Base-by-base conservation (phyloP, 2,797 vertebrate genomes). In the Onychomys torridus region DNA sequence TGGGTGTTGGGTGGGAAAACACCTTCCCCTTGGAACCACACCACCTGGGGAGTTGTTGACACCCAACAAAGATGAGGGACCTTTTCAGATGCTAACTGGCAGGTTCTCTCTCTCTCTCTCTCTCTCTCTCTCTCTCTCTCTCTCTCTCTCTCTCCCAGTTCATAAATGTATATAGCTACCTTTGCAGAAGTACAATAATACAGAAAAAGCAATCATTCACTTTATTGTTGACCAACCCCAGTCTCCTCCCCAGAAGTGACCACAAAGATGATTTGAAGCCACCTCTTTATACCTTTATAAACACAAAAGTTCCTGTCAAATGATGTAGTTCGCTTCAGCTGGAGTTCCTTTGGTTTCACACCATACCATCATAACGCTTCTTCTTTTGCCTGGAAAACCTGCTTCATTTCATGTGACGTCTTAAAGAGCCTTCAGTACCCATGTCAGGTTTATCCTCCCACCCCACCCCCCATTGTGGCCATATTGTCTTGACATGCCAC, bases 271-370 rank as follows among this genome's bases (percentile, higher is more conserved):
- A 46, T 34, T 65, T 55, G 27, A 67, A 21, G 21, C 57, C 13
- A 25, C 76, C 85, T 88, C 40, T 88, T 95, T 73, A 19, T 32
- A 61, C n/a, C 37, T 93, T 81, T 57, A 49, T 32, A 92, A 63
- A 87, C 37, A 32, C 25, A 32, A 16, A 17, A 40, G 10, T 79
- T 82, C 59, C 1, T 23, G 7, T 89, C 52, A 21, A 69, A 32
- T 73, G 59, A 5, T 59, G 52, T 32, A 8, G 16, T 43, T 59
- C 46, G 23, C 13, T 71, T 79, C 71, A 37, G 0, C 65, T 93
- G 11, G 57, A 5, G 59, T 76, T 85, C 37, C n/a, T 55, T 69
- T 55, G 13, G 61, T 90, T 94, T 75, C 71, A 19, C 3, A 0
- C 65, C n/a, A 17, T 55, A 55, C 32, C 49, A 32, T 43, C 29